Evolutionary conservation across 1,140 invertebrate genomes (phyloP).

Genomic region (Helicoverpa armigera): DNA sequence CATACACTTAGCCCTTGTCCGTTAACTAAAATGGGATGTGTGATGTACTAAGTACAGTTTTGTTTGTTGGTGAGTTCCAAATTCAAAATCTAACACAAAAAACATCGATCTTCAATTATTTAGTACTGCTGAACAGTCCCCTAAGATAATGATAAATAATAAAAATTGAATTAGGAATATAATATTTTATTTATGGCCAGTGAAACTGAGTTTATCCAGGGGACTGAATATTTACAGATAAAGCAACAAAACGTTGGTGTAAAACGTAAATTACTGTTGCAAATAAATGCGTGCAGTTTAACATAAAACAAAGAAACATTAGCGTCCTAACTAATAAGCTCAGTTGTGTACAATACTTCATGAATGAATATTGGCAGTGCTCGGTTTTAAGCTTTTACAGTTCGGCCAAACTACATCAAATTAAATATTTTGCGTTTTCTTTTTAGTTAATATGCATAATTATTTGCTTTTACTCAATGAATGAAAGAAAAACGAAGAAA

Average conservation of each 20-base stretch:
- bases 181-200: background rate
- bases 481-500: background rate
- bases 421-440: conserved; percentile 4
- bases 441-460: too few species aligned
- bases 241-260: background rate
- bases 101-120: background rate
- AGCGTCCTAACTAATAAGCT: conserved; percentile 32
- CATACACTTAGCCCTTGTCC: background rate
- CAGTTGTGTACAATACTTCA: conserved; percentile 51
- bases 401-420: conserved; percentile 8
- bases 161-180: background rate
- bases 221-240: conserved; percentile 1
- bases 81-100: background rate
- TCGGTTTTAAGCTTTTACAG: conserved; percentile 54
- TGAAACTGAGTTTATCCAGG: background rate
- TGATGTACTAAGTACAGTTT: background rate
- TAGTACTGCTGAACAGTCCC: background rate
- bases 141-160: background rate
- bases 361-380: conserved; percentile 75
- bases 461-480: too few species aligned
- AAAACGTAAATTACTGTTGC: background rate
- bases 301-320: background rate
- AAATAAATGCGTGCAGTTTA: conserved; percentile 39
- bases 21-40: background rate
- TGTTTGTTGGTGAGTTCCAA: background rate